Base-by-base conservation (phyloP, 1,140 invertebrate species). In the Lethocerus indicus region DNA sequence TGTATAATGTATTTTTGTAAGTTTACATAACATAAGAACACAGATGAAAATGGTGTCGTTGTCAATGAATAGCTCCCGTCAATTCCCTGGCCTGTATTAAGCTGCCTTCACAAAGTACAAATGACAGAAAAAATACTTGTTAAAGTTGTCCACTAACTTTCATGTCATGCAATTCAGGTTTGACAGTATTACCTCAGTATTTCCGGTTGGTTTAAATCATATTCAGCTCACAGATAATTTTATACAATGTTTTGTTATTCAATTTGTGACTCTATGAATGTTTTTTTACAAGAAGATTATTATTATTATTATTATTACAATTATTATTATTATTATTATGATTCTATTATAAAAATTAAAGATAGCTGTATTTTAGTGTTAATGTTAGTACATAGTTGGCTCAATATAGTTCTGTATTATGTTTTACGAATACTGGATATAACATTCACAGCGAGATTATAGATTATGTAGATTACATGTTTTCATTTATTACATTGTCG, bases 31-130 rank as follows among this genome's bases (percentile, higher is more conserved):
- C 7, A 18, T 6, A 18, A n/a, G n/a, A n/a, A n/a, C n/a, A n/a
- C n/a, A n/a, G n/a, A n/a, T 41, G 18, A 21, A 41, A 41, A 41
- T 9, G 9, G 16, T 41, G 18, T 24, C n/a, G n/a, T 21, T 44
- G 13, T 44, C 42, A 25, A 44, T 35, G 12, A n/a, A 5, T 28
- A 50, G 26, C 21, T n/a, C 40, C 42, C 42, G 26, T 2, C 42
- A 13, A 28, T 26, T 37, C 29, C 27, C 40, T 44, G 20, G 43
- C 50, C 28, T 6, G 42, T 44, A 51, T 51, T 51, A 51, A 47
- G 50, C 50, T 51, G 50, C 50, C 50, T 51, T 51, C 50, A 46
- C 28, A 27, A 51, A 51, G 50, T 51, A 51, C 50, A 51, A 51
- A 51, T 51, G 47, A 51, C 13, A 29, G 29, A 51, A 51, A 49